These are phyloP conservation scores for Ceyx erithaca DNA, from an alignment of 2,797 vertebrate species.

Conservation along the genomic window DNA sequence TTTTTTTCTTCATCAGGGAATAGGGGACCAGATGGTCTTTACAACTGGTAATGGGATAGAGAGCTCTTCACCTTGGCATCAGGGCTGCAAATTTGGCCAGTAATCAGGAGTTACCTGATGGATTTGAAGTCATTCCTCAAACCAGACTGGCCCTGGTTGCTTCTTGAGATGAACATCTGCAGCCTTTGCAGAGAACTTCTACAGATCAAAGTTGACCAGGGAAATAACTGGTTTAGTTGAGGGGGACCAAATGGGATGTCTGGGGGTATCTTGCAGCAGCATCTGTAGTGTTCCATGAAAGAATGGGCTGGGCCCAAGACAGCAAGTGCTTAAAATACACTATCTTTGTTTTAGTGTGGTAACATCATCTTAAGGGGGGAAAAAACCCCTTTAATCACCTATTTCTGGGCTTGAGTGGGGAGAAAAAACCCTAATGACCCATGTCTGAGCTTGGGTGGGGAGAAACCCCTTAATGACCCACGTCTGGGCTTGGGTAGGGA, in stretches of 20 bases:
- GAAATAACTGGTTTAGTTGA: background rate
- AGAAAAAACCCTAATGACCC: background rate
- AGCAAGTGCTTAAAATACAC: background rate
- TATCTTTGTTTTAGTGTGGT: background rate
- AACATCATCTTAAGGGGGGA: background rate
- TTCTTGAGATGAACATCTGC: rapidly evolving
- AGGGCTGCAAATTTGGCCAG: background rate
- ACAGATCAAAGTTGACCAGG: background rate
- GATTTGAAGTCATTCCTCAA: background rate
- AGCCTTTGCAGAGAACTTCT: background rate
- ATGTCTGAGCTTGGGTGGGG: background rate
- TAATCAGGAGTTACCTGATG: background rate
- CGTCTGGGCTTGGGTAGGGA: background rate
- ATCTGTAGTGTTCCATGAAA: background rate
- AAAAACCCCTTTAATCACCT: background rate
- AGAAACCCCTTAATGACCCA: background rate
- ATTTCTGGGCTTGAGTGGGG: background rate
- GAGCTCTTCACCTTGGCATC: constrained; percentile 2
- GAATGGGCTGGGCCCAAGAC: background rate
- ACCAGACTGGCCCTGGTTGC: background rate
- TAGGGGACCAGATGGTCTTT: constrained; percentile 35
- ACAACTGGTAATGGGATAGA: constrained; percentile 27
- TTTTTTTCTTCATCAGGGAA: background rate
- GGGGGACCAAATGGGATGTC: background rate
- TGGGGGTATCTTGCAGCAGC: background rate